A percentile compares a stretch with the other conserved stretches of the same genome.
These are phyloP conservation scores for Tragulus kanchil DNA, from an alignment of 2,113 vertebrate species.

Conservation along the genomic window DNA sequence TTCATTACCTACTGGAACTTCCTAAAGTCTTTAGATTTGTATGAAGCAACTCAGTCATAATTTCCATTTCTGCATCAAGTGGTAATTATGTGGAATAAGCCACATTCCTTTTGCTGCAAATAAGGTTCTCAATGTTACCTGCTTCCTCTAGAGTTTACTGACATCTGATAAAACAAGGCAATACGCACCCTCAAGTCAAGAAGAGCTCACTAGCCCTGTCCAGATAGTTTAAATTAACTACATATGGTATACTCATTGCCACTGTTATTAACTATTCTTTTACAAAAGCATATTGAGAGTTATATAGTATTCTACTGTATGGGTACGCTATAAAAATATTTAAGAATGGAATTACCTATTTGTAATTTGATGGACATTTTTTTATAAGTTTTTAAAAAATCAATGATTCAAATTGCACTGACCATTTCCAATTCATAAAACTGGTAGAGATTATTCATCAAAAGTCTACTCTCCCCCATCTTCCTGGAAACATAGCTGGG, in stretches of 20 bases:
- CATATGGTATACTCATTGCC: neutral
- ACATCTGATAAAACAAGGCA: neutral
- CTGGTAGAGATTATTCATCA: neutral
- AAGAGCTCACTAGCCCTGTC: neutral
- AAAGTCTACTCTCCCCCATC: neutral
- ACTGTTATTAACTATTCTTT: neutral
- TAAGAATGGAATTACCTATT: neutral
- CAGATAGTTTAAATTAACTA: neutral
- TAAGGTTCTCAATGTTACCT: neutral
- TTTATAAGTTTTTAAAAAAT: neutral
- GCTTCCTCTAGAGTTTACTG: neutral
- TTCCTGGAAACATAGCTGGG: neutral
- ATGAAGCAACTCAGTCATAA: neutral
- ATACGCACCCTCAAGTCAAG: neutral
- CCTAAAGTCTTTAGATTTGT: neutral
- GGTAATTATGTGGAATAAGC: neutral
- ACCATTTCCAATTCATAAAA: slow-evolving; percentile 43
- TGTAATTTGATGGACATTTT: neutral
- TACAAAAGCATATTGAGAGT: neutral
- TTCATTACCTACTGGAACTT: neutral
- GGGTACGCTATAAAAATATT: neutral
- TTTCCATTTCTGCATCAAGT: neutral
- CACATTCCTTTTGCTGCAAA: neutral
- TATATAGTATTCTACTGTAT: neutral
- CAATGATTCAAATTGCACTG: neutral